Conservation (phyloP, 2,888 invertebrate genomes). For the Zootermopsis nevadensis region DNA sequence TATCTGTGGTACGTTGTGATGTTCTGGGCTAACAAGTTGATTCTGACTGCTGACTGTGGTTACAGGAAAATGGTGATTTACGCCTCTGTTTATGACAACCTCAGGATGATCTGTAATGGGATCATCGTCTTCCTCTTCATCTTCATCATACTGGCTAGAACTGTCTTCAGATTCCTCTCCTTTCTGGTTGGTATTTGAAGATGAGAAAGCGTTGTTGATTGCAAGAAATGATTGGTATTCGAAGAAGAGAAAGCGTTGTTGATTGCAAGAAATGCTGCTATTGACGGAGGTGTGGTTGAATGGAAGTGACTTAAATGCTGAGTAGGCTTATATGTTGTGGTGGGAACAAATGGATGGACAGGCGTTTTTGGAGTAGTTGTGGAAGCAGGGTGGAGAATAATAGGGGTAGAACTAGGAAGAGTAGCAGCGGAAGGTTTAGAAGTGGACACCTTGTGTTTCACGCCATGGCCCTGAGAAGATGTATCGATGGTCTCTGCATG, state of each 20-base stretch:
- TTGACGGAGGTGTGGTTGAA: conserved; percentile 39
- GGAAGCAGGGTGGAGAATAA: conserved; percentile 16
- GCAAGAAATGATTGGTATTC: conserved; percentile 34
- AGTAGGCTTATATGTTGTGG: conserved; percentile 38
- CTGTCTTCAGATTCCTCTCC: not conserved
- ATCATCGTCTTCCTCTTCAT: conserved; percentile 21
- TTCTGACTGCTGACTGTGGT: conserved; percentile 38
- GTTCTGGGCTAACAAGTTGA: conserved; percentile 4
- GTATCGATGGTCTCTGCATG: conserved; percentile 36
- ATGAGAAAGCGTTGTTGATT: conserved; percentile 34
- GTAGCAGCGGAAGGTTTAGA: conserved; percentile 23
- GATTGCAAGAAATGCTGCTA: conserved; percentile 32
- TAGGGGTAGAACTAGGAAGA: conserved; percentile 4
- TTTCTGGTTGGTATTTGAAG: conserved; percentile 16
- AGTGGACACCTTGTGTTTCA: conserved; percentile 20
- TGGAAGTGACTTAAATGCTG: conserved; percentile 27
- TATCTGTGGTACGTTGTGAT: not conserved
- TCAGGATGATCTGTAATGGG: conserved; percentile 14
- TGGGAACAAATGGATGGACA: conserved; percentile 28
- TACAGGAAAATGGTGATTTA: conserved; percentile 42
- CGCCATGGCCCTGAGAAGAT: conserved; percentile 34
- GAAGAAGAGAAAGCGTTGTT: conserved; percentile 35
- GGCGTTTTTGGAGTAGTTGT: conserved; percentile 34
- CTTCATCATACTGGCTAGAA: conserved; percentile 32
- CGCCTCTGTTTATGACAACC: not conserved